A percentile compares a stretch with the other conserved stretches of the same genome.
phyloP scores from a whole-genome alignment of 2,797 vertebrate genomes.

The Esox masquinongy region DNA sequence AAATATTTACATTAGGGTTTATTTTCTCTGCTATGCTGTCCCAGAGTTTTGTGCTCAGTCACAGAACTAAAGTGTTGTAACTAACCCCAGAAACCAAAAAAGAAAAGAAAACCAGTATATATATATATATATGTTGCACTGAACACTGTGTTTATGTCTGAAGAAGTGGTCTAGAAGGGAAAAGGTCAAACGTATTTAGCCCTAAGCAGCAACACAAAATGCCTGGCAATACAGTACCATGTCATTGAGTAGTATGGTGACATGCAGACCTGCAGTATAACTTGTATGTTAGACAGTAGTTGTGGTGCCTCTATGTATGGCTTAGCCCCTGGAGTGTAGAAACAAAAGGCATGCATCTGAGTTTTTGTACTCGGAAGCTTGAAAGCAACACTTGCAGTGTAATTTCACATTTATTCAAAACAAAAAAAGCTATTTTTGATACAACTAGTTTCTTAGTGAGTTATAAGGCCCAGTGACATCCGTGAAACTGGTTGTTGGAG shows the following conservation, averaged over 20 bases:
- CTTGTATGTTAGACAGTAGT: slow-evolving; percentile 8
- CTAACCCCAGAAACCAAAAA: slow-evolving; percentile 26
- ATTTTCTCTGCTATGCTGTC: slow-evolving; percentile 47
- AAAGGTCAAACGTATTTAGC: slow-evolving; percentile 1
- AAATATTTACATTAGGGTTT: slow-evolving; percentile 48
- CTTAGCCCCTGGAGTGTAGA: slow-evolving; percentile 25
- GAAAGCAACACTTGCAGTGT: slow-evolving; percentile 21
- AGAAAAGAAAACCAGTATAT: not conserved
- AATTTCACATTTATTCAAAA: slow-evolving; percentile 12
- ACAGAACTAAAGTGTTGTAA: slow-evolving; percentile 15
- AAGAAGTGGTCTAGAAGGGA: slow-evolving; percentile 9
- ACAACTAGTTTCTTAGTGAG: slow-evolving; percentile 53
- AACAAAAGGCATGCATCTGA: slow-evolving; percentile 48
- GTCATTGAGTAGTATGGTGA: slow-evolving; percentile 14
- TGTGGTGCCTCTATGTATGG: slow-evolving; percentile 33
- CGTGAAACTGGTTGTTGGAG: slow-evolving; percentile 25
- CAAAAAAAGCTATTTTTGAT: slow-evolving; percentile 56
- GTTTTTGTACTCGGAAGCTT: slow-evolving; percentile 29
- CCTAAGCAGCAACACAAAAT: slow-evolving; percentile 42
- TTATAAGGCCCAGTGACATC: slow-evolving; percentile 18
- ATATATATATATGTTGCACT: slow-evolving; percentile 52
- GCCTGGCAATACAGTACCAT: slow-evolving; percentile 36
- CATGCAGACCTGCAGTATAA: slow-evolving; percentile 12
- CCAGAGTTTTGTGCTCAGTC: slow-evolving; percentile 55
- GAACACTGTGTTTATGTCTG: slow-evolving; percentile 29